A percentile compares a stretch with the other conserved stretches of the same genome.
Evolutionary conservation across 2,888 invertebrate genomes (phyloP).

Genomic region (Eilema sororculum): DNA sequence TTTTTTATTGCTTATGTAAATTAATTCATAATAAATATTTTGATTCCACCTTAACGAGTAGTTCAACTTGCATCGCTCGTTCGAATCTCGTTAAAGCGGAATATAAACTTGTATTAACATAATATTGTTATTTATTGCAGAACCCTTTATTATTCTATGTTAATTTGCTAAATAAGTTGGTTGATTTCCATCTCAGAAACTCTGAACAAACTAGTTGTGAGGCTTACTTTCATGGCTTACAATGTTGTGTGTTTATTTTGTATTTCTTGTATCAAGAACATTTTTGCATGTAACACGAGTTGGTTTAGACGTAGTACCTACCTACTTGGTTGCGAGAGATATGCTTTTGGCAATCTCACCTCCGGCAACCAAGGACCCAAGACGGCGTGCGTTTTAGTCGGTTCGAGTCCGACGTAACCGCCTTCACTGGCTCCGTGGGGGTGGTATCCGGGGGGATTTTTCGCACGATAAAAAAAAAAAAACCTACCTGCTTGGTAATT

Average conservation of each 20-base stretch:
- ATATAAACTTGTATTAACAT: slow-evolving; percentile 77
- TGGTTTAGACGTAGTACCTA: too few relatives aligned
- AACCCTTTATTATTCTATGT: slow-evolving; percentile 65
- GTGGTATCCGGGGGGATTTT: too few relatives aligned
- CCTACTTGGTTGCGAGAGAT: too few relatives aligned
- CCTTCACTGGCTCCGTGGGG: too few relatives aligned
- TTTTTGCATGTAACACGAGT: too few relatives aligned
- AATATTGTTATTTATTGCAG: slow-evolving; percentile 79
- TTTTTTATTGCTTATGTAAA: slow-evolving; percentile 80
- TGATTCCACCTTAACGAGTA: slow-evolving; percentile 82
- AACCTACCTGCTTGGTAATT: too few relatives aligned
- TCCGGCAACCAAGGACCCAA: too few relatives aligned
- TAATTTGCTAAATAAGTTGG: slow-evolving; percentile 52
- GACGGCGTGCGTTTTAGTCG: too few relatives aligned
- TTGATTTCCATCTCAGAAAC: slow-evolving; percentile 41
- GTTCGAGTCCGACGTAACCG: too few relatives aligned
- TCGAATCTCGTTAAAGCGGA: slow-evolving; percentile 77
- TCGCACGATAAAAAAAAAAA: too few relatives aligned
- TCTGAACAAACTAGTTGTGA: slow-evolving; percentile 7
- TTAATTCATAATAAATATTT: slow-evolving; percentile 85
- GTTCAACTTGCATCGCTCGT: slow-evolving; percentile 72
- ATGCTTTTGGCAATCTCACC: too few relatives aligned
- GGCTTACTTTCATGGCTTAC: background rate
- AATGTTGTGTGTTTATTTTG: background rate
- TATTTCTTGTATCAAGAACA: background rate